A percentile compares a stretch with the other conserved stretches of the same genome.
Conservation (phyloP, 2,797 vertebrate species). For the Myripristis jacobus region DNA sequence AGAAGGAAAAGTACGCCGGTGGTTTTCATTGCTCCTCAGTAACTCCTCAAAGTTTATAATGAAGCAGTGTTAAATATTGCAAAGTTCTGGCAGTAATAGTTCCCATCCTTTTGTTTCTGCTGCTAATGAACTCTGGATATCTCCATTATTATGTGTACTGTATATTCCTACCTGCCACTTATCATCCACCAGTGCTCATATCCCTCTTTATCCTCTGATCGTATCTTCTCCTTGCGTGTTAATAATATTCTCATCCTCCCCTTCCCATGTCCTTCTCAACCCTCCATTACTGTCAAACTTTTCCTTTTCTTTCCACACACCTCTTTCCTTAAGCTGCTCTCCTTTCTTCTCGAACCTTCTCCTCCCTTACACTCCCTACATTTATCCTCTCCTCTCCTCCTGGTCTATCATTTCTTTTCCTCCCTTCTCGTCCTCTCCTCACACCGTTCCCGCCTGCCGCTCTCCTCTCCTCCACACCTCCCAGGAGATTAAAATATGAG, state of each 20-base stretch:
- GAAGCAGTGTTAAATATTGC: constrained; percentile 46
- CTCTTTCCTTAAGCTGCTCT: constrained; percentile 20
- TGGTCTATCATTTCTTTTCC: constrained; percentile 49
- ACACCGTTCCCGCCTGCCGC: constrained; percentile 41
- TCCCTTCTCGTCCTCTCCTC: constrained; percentile 59
- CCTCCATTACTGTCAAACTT: constrained; percentile 43
- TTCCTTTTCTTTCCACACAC: constrained; percentile 25
- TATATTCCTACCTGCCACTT: constrained; percentile 46
- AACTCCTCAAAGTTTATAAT: constrained; percentile 51
- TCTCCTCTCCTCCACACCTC: constrained; percentile 43
- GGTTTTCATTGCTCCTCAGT: constrained; percentile 37
- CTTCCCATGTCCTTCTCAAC: constrained; percentile 29
- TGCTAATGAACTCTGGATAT: constrained; percentile 55
- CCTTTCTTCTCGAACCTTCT: constrained; percentile 14
- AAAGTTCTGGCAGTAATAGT: constrained; percentile 20
- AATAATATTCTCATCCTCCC: constrained; percentile 46
- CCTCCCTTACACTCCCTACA: constrained; percentile 33
- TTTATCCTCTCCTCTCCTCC: constrained; percentile 37
- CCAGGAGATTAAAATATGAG: constrained; percentile 85
- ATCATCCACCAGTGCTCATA: constrained; percentile 37
- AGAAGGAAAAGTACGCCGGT: constrained; percentile 11
- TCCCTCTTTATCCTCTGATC: constrained; percentile 35
- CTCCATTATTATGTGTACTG: constrained; percentile 43
- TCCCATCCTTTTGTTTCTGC: constrained; percentile 36
- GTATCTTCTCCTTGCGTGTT: constrained; percentile 54